A percentile compares a stretch with the other conserved stretches of the same genome.
Conservation (phyloP, 2,113 vertebrate genomes). For the Tetrao urogallus region DNA sequence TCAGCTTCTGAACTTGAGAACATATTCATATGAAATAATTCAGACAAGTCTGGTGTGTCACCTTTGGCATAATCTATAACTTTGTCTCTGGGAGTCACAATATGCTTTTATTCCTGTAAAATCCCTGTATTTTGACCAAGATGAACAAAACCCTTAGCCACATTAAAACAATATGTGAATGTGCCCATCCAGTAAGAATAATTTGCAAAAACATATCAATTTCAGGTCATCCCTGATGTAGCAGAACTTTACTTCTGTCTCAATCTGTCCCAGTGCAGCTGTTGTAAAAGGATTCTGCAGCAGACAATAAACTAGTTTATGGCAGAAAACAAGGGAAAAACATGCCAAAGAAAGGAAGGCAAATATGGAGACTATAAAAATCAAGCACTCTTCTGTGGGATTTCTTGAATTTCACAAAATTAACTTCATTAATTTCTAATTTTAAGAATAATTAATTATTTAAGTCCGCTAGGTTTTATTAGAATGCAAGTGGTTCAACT, state of each 20-base stretch:
- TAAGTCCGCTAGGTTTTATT: accelerated
- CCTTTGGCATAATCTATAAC: background rate
- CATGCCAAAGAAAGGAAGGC: background rate
- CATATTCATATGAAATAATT: background rate
- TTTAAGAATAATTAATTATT: background rate
- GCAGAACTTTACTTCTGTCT: background rate
- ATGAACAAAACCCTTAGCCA: background rate
- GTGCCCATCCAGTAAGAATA: background rate
- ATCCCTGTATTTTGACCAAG: background rate
- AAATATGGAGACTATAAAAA: background rate
- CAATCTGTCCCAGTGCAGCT: background rate
- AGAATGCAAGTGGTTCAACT: background rate
- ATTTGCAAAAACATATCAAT: background rate
- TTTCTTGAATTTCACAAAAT: background rate
- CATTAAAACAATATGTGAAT: background rate
- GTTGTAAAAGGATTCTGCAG: background rate
- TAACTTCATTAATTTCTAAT: background rate
- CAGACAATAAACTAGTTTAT: background rate
- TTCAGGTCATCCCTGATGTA: background rate
- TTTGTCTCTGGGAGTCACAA: background rate
- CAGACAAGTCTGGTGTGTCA: background rate
- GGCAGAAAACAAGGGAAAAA: background rate
- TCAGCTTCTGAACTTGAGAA: background rate
- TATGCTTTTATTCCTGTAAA: background rate
- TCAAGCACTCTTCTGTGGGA: background rate